These are phyloP conservation scores for Oenanthe oenanthe DNA, from an alignment of 2,113 vertebrate genomes.

Conservation along the genomic window DNA sequence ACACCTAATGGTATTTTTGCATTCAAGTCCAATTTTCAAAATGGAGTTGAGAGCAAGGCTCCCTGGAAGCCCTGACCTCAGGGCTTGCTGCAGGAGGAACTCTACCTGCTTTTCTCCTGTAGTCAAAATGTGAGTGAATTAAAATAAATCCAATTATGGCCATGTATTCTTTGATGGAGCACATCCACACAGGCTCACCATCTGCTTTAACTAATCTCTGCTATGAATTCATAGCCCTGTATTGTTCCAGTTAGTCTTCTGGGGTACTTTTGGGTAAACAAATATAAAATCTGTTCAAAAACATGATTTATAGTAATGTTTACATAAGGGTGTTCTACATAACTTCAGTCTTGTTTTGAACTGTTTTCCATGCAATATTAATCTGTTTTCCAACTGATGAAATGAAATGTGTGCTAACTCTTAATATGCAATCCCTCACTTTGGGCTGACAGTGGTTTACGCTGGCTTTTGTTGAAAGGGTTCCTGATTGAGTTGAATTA, in stretches of 20 bases:
- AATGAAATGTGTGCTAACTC: not conserved
- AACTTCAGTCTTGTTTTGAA: not conserved
- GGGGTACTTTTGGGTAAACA: conserved; percentile 36
- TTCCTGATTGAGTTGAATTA: not conserved
- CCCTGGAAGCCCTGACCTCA: not conserved
- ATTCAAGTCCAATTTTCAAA: conserved; percentile 11
- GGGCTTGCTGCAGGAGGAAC: not conserved
- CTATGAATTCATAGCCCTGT: not conserved
- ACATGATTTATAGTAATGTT: not conserved
- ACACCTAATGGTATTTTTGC: not conserved
- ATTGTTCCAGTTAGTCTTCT: conserved; percentile 20
- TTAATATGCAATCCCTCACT: not conserved
- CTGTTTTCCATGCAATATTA: not conserved
- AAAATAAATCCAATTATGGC: conserved; percentile 47
- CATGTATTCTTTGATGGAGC: not conserved
- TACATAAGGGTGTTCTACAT: not conserved
- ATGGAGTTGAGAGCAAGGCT: not conserved
- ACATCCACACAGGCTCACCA: conserved; percentile 31
- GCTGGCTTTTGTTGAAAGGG: not conserved
- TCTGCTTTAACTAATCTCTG: conserved; percentile 48
- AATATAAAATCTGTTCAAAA: conserved; percentile 23
- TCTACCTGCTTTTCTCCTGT: not conserved
- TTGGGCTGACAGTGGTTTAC: not conserved
- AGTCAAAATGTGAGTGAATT: conserved; percentile 17
- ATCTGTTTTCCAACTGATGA: not conserved